Evolutionary conservation across 2,113 vertebrate species (phyloP).

Genomic region (Podiceps cristatus): DNA sequence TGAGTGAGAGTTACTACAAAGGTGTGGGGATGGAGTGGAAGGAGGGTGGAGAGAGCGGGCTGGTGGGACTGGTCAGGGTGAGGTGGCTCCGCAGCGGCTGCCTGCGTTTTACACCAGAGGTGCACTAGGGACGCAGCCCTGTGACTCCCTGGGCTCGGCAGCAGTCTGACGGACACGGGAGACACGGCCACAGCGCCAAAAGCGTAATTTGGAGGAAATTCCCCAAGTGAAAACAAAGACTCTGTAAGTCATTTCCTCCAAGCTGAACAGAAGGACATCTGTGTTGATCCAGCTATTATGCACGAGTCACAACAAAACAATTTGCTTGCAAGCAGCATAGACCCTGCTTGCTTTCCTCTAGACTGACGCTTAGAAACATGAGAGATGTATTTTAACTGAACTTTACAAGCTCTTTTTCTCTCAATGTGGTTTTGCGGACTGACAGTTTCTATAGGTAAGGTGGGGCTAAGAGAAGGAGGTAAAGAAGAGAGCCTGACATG

Average conservation of each 20-base stretch:
- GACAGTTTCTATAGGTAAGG: background rate
- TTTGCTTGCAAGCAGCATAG: background rate
- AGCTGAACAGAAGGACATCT: slow-evolving; percentile 41
- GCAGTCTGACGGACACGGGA: background rate
- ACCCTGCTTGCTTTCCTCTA: background rate
- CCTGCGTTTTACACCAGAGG: background rate
- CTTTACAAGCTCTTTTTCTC: background rate
- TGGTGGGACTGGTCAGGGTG: background rate
- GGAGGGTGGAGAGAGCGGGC: background rate
- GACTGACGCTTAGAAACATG: background rate
- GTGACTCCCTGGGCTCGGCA: background rate
- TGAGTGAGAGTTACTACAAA: background rate
- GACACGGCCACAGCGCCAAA: background rate
- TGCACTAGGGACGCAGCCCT: background rate
- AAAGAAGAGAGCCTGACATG: background rate
- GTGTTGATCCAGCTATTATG: background rate
- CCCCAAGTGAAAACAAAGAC: slow-evolving; percentile 49
- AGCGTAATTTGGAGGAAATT: background rate
- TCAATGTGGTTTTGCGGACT: background rate
- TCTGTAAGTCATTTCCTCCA: slow-evolving; percentile 25
- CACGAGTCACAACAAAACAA: background rate
- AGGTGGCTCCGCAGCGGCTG: fast-evolving
- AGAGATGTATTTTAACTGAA: background rate
- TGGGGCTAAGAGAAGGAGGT: background rate
- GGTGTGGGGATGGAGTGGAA: fast-evolving